Conservation (phyloP, 2,888 invertebrate genomes). For the Lasioglossum zephyrum region DNA sequence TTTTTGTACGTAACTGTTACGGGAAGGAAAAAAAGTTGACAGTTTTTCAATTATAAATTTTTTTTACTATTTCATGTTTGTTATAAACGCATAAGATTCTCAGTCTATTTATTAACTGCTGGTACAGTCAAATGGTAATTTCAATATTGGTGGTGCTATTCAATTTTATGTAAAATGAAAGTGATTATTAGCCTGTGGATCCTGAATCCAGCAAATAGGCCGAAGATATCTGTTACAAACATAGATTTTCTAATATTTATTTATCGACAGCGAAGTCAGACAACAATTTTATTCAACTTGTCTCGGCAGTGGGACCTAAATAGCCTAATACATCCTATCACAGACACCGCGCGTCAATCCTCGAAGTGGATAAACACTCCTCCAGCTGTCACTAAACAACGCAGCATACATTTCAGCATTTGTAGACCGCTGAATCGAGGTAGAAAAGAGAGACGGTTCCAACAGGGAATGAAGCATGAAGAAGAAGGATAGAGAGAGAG, state of each 20-base stretch:
- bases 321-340: neutral
- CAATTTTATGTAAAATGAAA: neutral
- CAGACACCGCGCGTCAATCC: neutral
- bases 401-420: neutral
- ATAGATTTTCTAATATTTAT: neutral
- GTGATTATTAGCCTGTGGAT: neutral
- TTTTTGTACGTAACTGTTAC: neutral
- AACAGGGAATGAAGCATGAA: neutral
- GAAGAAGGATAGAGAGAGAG: neutral
- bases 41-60: neutral
- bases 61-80: neutral
- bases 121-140: neutral
- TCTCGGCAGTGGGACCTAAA: neutral
- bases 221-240: neutral
- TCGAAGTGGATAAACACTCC: slow-evolving; percentile 1
- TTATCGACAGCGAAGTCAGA: neutral
- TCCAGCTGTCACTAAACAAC: slow-evolving; percentile 1
- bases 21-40: neutral
- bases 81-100: neutral
- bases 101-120: neutral
- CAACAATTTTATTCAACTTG: neutral
- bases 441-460: neutral
- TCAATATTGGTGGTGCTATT: neutral
- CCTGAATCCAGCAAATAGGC: neutral
- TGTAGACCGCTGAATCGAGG: slow-evolving; percentile 12